Evolutionary conservation across 2,113 vertebrate species (phyloP).

Genomic region (Spea bombifrons): DNA sequence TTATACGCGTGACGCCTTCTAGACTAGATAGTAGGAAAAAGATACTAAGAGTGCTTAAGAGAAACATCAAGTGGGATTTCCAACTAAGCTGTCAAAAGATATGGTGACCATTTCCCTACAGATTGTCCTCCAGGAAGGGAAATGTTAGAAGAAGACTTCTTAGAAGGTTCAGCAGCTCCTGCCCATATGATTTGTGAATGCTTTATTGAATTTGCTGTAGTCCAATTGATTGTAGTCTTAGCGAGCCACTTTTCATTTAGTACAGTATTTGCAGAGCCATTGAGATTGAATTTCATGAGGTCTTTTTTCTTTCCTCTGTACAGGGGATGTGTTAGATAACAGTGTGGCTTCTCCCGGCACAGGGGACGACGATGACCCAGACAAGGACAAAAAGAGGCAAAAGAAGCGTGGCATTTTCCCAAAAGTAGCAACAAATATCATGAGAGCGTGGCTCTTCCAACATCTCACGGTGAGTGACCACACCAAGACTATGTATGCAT

Average conservation of each 20-base stretch:
- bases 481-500: too few species aligned
- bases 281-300: neutral
- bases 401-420: constrained; percentile 99
- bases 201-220: neutral
- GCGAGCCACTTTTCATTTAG: neutral
- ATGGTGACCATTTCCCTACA: too few species aligned
- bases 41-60: too few species aligned
- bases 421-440: constrained; percentile 99
- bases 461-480: constrained; percentile 93
- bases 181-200: neutral
- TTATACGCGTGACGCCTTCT: too few species aligned
- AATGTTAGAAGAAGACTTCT: too few species aligned
- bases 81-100: too few species aligned
- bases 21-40: too few species aligned
- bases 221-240: neutral
- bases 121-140: too few species aligned
- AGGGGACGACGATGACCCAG: constrained; percentile 95
- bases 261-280: neutral
- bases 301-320: constrained; percentile 61
- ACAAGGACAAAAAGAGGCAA: constrained; percentile 99
- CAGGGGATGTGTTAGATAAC: constrained; percentile 98
- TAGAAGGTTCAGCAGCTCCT: neutral
- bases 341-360: constrained; percentile 98
- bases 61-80: too few species aligned
- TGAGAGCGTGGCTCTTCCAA: constrained; percentile 99